Base-by-base conservation (phyloP, 2,797 vertebrate genomes). In the Xyrichtys novacula region DNA sequence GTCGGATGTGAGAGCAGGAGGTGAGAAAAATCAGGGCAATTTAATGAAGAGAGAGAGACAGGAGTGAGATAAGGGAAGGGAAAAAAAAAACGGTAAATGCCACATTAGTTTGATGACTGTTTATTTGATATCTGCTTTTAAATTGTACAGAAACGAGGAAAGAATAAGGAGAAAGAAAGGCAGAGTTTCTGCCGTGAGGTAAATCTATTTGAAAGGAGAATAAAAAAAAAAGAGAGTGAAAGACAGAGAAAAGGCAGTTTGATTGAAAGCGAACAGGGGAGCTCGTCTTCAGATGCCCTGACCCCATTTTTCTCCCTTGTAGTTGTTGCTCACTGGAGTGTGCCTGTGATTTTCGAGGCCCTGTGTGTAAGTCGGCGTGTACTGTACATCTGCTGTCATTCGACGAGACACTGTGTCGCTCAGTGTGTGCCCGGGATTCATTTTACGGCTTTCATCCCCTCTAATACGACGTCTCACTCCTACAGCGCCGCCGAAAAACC, bases 211-310 rank as follows among this genome's bases (percentile, higher is more conserved):
- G 49, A 70, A 64, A 46, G 39, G 23, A 40, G 29, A 38, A 16
- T 34, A 65, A 50, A 23, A 36, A 54, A 49, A 54, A 68, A 43
- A 19, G 31, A 57, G 46, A 78, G 75, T 58, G 52, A 83, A 71
- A 86, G 65, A 57, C 32, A 43, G 43, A 73, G 65, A 43, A 43
- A 39, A 69, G 28, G 55, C 39, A 3, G 49, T 74, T 78, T 74
- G 79, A 85, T 75, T 77, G 78, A 88, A 81, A 80, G 61, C 54
- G 62, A 80, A 72, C 62, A 72, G 53, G 55, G 54, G 70, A 85
- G 71, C 64, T 71, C 14, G 31, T 77, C 72, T 81, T 80, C 20
- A 74, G 50, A 58, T 70, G 74, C 47, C 58, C 71, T 86, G 86
- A 89, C 86, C 83, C 73, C 74, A 71, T 87, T 84, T 83, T 61